phyloP scores from a whole-genome alignment of 92 coral and sea anemone genomes.

The Epizoanthus rinbou region DNA sequence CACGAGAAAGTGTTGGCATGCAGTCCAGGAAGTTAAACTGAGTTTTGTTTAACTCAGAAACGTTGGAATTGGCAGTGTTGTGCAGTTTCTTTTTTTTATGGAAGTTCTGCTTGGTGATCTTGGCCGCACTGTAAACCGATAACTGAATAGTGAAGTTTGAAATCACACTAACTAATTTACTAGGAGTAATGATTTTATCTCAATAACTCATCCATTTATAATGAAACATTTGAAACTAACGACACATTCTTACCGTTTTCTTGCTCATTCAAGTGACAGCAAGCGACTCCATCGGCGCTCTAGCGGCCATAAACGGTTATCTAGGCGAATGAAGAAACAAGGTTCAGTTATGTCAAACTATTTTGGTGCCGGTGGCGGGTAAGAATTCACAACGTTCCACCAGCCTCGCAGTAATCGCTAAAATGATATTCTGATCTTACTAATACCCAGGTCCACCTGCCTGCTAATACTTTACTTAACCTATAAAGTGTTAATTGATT shows the following conservation, averaged over 20 bases:
- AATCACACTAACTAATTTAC: background rate
- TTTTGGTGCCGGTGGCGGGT: slow-evolving; percentile 62
- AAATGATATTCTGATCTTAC: background rate
- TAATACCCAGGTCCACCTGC: too few relatives aligned
- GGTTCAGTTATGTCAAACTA: slow-evolving; percentile 73
- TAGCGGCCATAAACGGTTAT: slow-evolving; percentile 57
- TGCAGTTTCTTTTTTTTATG: too few relatives aligned
- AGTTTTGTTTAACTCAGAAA: too few relatives aligned
- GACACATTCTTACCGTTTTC: slow-evolving; percentile 21
- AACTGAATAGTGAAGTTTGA: background rate
- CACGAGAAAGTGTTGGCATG: too few relatives aligned
- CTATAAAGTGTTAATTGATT: too few relatives aligned
- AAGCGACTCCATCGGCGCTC: slow-evolving; percentile 61
- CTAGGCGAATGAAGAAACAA: slow-evolving; percentile 71
- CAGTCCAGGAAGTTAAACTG: too few relatives aligned
- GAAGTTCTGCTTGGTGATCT: too few relatives aligned
- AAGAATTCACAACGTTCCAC: slow-evolving; percentile 23
- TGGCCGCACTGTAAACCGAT: too few relatives aligned
- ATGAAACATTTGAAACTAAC: slow-evolving; percentile 9
- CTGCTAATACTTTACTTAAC: too few relatives aligned
- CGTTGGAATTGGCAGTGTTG: too few relatives aligned
- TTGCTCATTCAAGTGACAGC: slow-evolving; percentile 54
- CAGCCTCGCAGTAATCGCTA: background rate
- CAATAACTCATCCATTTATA: background rate
- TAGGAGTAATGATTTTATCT: background rate